Evolutionary conservation across 2,113 vertebrate species (phyloP).

Genomic region (Mesitornis unicolor): DNA sequence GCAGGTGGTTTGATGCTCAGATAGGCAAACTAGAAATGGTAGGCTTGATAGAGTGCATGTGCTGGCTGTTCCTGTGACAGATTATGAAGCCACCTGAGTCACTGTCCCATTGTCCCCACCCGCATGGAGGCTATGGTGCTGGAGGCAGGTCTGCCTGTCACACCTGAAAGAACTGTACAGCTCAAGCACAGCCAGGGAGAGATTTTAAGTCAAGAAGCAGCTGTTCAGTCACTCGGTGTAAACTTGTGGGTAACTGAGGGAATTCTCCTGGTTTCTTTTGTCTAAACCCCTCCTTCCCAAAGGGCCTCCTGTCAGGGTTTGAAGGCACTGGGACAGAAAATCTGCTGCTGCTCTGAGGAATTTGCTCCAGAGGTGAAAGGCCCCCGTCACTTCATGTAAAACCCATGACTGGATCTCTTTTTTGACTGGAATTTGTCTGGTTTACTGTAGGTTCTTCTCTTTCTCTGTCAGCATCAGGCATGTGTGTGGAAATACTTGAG

Average conservation of each 20-base stretch:
- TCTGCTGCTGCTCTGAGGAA: not conserved
- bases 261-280: slow-evolving; percentile 38
- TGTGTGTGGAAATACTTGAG: not conserved
- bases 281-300: slow-evolving; percentile 11
- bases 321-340: slow-evolving; percentile 50
- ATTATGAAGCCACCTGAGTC: slow-evolving; percentile 5
- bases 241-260: slow-evolving; percentile 1
- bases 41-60: not conserved
- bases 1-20: not conserved
- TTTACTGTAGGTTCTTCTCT: not conserved
- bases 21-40: not conserved
- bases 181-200: not conserved
- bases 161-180: slow-evolving; percentile 23
- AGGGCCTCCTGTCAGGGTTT: slow-evolving; percentile 9
- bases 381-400: not conserved
- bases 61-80: not conserved
- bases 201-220: slow-evolving; percentile 45
- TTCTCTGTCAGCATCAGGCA: not conserved
- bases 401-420: not conserved
- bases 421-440: not conserved
- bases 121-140: not conserved
- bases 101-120: not conserved
- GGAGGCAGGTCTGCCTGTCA: slow-evolving; percentile 36
- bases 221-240: slow-evolving; percentile 19
- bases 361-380: slow-evolving; percentile 16